Conservation (phyloP, 1,140 invertebrate species). For the Temnothorax curvispinosus region DNA sequence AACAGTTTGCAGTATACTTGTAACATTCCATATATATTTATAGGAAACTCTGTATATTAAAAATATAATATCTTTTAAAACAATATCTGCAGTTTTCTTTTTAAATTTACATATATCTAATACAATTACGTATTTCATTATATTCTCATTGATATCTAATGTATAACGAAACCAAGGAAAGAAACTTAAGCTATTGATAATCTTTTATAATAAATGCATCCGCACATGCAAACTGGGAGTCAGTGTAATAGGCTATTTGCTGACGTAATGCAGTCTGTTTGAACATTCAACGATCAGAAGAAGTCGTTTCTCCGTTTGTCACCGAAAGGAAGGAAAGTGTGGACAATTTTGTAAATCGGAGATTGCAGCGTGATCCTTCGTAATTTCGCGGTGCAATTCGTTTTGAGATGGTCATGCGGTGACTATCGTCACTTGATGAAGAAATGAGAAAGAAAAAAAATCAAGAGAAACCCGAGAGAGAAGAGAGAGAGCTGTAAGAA, state of each 20-base stretch:
- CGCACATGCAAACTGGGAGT: conserved; percentile 11
- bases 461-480: conserved; percentile 23
- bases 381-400: conserved; percentile 29
- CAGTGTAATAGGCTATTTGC: conserved; percentile 32
- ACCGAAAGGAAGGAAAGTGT: conserved; percentile 47
- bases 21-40: no score
- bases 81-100: background rate
- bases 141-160: background rate
- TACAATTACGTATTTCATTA: background rate
- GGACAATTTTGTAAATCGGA: conserved; percentile 42
- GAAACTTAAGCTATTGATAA: background rate
- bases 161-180: background rate
- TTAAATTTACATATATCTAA: background rate
- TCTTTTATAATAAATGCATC: conserved; percentile 17
- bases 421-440: background rate
- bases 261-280: conserved; percentile 21
- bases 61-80: background rate
- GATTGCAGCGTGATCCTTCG: conserved; percentile 25
- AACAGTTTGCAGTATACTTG: no score
- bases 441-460: conserved; percentile 4
- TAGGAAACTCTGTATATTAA: background rate
- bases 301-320: conserved; percentile 67
- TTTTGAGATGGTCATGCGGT: conserved; percentile 10
- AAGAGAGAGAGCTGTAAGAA: background rate
- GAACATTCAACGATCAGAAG: conserved; percentile 25